A percentile compares a stretch with the other conserved stretches of the same genome.
phyloP scores from a whole-genome alignment of 2,888 invertebrate species.

The Prosopocoilus inquinatus region DNA sequence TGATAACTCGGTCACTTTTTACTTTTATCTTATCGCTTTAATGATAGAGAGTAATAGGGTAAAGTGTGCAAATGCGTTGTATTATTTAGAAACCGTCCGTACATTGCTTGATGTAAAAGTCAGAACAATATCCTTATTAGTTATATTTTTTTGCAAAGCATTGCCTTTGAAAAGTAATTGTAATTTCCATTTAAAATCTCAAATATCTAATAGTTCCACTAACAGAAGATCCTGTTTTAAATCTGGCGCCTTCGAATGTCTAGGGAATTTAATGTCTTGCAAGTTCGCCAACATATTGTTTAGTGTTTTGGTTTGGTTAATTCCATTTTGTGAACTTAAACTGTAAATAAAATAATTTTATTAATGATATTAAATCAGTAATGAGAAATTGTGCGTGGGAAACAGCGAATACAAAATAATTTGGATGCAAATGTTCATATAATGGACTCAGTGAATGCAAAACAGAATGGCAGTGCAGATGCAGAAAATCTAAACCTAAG shows the following conservation, averaged over 20 bases:
- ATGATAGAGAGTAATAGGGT: too few relatives aligned
- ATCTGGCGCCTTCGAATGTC: not conserved
- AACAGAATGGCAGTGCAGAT: constrained; percentile 48
- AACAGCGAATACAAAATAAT: constrained; percentile 11
- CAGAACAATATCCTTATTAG: too few relatives aligned
- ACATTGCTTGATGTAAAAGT: too few relatives aligned
- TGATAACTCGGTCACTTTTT: too few relatives aligned
- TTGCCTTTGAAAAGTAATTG: too few relatives aligned
- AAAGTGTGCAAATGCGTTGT: too few relatives aligned
- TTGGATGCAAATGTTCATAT: constrained; percentile 18
- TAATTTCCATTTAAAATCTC: too few relatives aligned
- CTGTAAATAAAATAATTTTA: constrained; percentile 9
- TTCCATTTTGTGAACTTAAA: constrained; percentile 16
- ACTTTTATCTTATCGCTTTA: too few relatives aligned
- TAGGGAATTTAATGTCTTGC: constrained; percentile 14
- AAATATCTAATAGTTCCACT: too few relatives aligned
- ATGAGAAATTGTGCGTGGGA: constrained; percentile 13
- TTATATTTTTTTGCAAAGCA: too few relatives aligned
- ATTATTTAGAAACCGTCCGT: too few relatives aligned
- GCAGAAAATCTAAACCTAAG: constrained; percentile 48
- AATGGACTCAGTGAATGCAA: constrained; percentile 45
- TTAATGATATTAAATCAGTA: constrained; percentile 15
- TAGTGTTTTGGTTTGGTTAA: constrained; percentile 34
- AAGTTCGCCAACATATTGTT: constrained; percentile 26
- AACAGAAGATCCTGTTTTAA: not conserved